Percentiles rank a stretch among this genome's conserved stretches.
Conservation (phyloP, 2,888 invertebrate genomes). For the Cosmorhoe ocellata region DNA sequence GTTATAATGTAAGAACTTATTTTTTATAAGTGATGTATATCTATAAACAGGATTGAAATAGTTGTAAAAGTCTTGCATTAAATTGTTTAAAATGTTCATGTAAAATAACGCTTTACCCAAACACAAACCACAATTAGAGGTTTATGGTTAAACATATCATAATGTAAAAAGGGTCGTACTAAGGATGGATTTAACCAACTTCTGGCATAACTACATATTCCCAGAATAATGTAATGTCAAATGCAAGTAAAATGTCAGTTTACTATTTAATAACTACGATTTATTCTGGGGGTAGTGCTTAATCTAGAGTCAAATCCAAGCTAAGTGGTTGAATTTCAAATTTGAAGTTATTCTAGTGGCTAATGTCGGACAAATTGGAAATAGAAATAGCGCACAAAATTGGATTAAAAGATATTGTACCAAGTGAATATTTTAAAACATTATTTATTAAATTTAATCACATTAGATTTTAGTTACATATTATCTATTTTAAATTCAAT, state of each 20-base stretch:
- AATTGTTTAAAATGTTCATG: slow-evolving; percentile 9
- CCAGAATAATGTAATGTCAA: no score
- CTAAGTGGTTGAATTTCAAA: no score
- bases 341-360: no score
- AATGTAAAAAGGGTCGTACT: slow-evolving; percentile 11
- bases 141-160: slow-evolving; percentile 24
- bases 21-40: slow-evolving; percentile 31
- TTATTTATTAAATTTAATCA: slow-evolving; percentile 20
- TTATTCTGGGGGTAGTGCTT: no score
- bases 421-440: slow-evolving; percentile 12
- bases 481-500: slow-evolving; percentile 6
- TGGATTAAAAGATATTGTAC: background rate
- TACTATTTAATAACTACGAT: no score
- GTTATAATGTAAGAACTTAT: slow-evolving; percentile 28
- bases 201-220: no score
- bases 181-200: background rate
- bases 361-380: background rate
- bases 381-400: slow-evolving; percentile 14
- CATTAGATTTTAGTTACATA: slow-evolving; percentile 11
- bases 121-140: no score
- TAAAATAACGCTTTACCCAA: background rate
- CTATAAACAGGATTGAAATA: slow-evolving; percentile 24
- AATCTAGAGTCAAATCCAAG: no score
- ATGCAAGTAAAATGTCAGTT: no score
- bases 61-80: slow-evolving; percentile 16